A percentile compares a stretch with the other conserved stretches of the same genome.
Evolutionary conservation across 2,888 invertebrate species (phyloP).

Genomic region (Serripes groenlandicus): DNA sequence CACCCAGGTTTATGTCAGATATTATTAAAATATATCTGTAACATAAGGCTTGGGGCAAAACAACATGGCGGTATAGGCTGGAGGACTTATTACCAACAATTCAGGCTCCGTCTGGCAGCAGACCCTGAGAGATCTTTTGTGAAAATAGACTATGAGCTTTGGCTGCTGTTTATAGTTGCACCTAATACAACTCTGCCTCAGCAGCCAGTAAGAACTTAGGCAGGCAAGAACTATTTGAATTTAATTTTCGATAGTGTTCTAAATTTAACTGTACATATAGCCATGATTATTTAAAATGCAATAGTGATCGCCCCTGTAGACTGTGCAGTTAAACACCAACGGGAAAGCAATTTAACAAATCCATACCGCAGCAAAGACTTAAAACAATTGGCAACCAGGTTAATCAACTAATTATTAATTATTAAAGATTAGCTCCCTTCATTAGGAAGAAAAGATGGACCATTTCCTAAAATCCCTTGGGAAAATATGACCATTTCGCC

Average conservation of each 20-base stretch:
- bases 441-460: too few species aligned
- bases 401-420: too few species aligned
- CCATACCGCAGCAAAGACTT: too few species aligned
- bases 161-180: neutral
- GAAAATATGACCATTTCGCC: too few species aligned
- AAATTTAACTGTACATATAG: neutral
- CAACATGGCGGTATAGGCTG: neutral
- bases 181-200: neutral
- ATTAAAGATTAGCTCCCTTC: too few species aligned
- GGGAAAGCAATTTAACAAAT: too few species aligned
- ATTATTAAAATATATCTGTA: neutral
- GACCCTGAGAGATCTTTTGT: neutral
- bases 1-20: neutral
- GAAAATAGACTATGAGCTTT: neutral
- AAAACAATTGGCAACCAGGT: too few species aligned
- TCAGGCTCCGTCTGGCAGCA: neutral
- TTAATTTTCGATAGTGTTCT: neutral
- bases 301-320: neutral
- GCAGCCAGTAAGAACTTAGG: neutral
- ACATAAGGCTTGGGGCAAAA: neutral
- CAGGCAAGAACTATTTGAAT: neutral
- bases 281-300: neutral
- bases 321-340: too few species aligned
- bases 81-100: constrained; percentile 9
- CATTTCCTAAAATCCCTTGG: too few species aligned